Base-by-base conservation (phyloP, 2,888 invertebrate genomes). In the Sepioteuthis lessoniana region DNA sequence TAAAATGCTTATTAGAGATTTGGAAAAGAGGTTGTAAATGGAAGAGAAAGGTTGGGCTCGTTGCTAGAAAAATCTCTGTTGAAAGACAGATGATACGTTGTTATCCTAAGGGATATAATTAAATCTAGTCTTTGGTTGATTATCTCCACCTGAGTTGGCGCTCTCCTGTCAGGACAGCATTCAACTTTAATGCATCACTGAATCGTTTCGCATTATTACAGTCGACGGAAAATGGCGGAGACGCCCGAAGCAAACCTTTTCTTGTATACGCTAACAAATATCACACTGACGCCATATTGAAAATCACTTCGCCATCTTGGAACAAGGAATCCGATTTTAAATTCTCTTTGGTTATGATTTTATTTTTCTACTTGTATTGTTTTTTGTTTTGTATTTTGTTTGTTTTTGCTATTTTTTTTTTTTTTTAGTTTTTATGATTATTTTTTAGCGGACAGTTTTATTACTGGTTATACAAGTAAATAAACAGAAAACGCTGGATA, bases 21-120 rank as follows among this genome's bases (percentile, higher is more conserved):
- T 76, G 76, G n/a, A 76, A n/a, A 76, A 76, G 76, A 76, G n/a
- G 16, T 76, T n/a, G 13, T 35, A n/a, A 76, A 76, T 76, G 76
- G 76, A 19, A n/a, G n/a, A n/a, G 13, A 76, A 76, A n/a, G n/a
- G 76, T 76, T 76, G 76, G 76, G 76, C 10, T n/a, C 19, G 19
- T 76, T 76, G 76, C 76, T n/a, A 76, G 76, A 13, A 76, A 76
- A n/a, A n/a, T 76, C 35, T 76, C 76, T 35, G 76, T 76, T 76
- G 76, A 76, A 76, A 76, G 76, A 35, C 76, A 76, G 76, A 76
- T 76, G 76, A 76, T n/a, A 76, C 76, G n/a, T 76, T 76, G 76
- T 76, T 76, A 76, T 76, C 76, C 76, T 76, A n/a, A n/a, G 76
- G 76, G 76, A 76, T 76, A 76, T 76, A 76, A 76, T 76, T 76